Evolutionary conservation across 2,113 vertebrate species (phyloP), one percentile per base, ranked within the genome.

Genomic region (Anser brachyrhynchus): DNA sequence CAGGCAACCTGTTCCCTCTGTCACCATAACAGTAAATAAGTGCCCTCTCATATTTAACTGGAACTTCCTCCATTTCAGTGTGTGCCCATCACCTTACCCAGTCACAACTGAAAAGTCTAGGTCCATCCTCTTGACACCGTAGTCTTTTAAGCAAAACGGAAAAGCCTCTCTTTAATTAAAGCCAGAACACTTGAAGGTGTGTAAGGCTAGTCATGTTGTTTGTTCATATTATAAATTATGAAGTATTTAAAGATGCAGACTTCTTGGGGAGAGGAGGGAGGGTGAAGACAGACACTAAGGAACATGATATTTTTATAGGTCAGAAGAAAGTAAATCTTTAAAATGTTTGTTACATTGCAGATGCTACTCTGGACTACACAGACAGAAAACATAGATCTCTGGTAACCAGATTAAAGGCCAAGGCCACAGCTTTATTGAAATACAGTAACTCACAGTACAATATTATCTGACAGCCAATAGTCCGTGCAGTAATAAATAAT

Each of bases 381-480:
- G 62, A 87, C 35, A 83, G 65, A 94, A 82, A 77, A 37, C 77
- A 81, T 4, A 84, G 73, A 81, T 91, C 80, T 89, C 86, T 87
- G 16, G 66, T 76, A 93, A 91, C 54, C 1, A 0, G 54, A 94
- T 70, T 89, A 96, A 96, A 94, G 92, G 93, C 93, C 95, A 97
- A 94, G 92, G 95, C 57, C 66, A 69, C 54, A 87, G 80, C 66
- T 92, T 94, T 79, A 95, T 76, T 93, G 91, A 93, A 96, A 92
- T 83, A 87, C 89, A 62, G 71, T 94, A 95, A 92, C 70, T 96
- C 92, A 91, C 77, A 49, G 44, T 62, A 58, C 70, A 83, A 41
- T 87, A 89, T 75, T 73, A 89, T 87, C 95, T 89, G 92, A 94
- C 95, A 97, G 80, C 54, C 80, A 84, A 54, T 46, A 92, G 73